Evolutionary conservation across 2,888 invertebrate genomes (phyloP), one percentile per base, ranked within the genome.

Genomic region (Eupithecia exiguata): DNA sequence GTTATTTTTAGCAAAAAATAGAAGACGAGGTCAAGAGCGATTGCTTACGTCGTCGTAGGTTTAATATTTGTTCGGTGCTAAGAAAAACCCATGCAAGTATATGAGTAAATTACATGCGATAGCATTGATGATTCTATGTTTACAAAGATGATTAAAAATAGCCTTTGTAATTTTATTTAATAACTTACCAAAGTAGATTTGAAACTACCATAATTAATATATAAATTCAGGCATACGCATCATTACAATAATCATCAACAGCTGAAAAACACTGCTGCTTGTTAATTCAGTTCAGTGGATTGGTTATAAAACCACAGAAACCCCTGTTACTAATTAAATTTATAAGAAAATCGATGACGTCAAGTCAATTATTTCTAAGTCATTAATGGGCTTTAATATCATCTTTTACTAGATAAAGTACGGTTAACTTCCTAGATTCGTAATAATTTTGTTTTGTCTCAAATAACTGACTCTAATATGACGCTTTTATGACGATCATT

Each of bases 1-100:
- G 30, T 35, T 62, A 35, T 62, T 35, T 62, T 66, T 43, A 21
- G 18, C 66, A 66, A 66, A 66, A 66, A 66, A 18, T 40, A 35
- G 6, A 21, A 38, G 66, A 40, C 68, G 38, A 53, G 53, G 68
- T 53, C 53, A 53, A 38, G 68, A 65, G 4, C 40, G 21, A 21
- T 65, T 65, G 67, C 46, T 67, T 46, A 67, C 67, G 46, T 7
- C 25, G 12, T 25, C 14, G n/a, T 49, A 53, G 5, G 21, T 65
- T 35, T 66, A 43, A 43, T 66, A 40, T 40, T 66, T 66, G 66
- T 66, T 66, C 12, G 63, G 35, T n/a, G 5, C 35, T 36, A n/a
- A 65, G 38, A 65, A 65, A 65, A 38, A 65, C 36, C 63, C 21
- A 65, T 25, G 53, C 9, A 63, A 2, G 0, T 62, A 25, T 62